Conservation (phyloP, 2,888 invertebrate genomes). For the Sarcophaga subvicina region DNA sequence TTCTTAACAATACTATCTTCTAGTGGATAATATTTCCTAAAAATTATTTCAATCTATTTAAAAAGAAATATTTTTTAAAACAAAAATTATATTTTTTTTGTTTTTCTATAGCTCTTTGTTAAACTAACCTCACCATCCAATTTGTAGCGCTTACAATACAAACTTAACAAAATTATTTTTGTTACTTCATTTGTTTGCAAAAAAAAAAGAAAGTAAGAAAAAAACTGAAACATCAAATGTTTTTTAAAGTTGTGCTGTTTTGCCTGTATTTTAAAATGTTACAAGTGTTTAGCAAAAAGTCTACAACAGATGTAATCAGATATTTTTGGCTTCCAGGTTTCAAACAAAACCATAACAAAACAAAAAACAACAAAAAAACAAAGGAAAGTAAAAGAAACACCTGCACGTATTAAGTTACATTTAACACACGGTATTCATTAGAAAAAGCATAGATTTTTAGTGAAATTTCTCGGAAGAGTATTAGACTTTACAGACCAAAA, state of each 20-base stretch:
- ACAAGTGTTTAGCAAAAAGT: neutral
- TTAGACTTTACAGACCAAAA: slow-evolving; percentile 25
- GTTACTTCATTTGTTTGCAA: no score
- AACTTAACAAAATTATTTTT: neutral
- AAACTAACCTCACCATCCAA: neutral
- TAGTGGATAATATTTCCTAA: no score
- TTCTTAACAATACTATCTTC: no score
- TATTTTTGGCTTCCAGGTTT: neutral
- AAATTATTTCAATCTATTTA: no score
- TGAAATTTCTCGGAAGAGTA: slow-evolving; percentile 53
- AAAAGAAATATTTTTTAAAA: no score
- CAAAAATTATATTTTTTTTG: no score
- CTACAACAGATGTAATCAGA: neutral
- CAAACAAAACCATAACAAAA: neutral
- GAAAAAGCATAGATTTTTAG: slow-evolving; percentile 1
- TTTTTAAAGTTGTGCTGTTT: neutral
- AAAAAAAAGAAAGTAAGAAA: no score
- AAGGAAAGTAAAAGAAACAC: neutral
- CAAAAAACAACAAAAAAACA: no score
- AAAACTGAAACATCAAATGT: neutral
- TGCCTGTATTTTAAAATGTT: neutral
- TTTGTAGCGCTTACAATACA: neutral
- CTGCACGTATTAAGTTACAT: slow-evolving; percentile 35
- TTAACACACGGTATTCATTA: neutral
- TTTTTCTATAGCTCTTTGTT: no score